Conservation (phyloP, 2,113 vertebrate species). For the Emydura subglobosa region DNA sequence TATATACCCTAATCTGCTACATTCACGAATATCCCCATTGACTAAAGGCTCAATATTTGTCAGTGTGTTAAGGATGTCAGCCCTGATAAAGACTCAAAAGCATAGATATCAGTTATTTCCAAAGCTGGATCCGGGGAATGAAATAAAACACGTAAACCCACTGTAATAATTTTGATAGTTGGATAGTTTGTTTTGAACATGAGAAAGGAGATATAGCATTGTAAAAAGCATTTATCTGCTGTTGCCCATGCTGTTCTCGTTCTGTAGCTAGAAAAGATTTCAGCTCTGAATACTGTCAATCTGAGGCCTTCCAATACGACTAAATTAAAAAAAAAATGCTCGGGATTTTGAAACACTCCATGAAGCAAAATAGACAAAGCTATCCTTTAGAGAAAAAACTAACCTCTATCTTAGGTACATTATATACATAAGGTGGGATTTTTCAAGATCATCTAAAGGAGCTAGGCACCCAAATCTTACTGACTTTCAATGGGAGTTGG, state of each 20-base stretch:
- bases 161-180: background rate
- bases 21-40: background rate
- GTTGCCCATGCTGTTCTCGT: background rate
- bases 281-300: background rate
- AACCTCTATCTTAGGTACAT: background rate
- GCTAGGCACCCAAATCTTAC: background rate
- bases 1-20: background rate
- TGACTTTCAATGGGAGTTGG: background rate
- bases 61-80: background rate
- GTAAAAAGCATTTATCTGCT: background rate
- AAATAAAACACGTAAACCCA: background rate
- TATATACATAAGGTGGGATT: background rate
- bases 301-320: background rate
- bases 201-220: background rate
- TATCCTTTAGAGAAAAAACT: background rate
- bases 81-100: background rate
- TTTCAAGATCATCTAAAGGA: background rate
- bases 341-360: background rate
- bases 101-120: background rate
- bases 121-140: background rate
- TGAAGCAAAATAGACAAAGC: background rate
- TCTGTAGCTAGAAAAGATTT: background rate
- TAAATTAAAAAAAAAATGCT: background rate
- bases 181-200: background rate
- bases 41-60: background rate